Conservation (phyloP, 2,113 vertebrate genomes). For the Hippoglossus stenolepis region DNA sequence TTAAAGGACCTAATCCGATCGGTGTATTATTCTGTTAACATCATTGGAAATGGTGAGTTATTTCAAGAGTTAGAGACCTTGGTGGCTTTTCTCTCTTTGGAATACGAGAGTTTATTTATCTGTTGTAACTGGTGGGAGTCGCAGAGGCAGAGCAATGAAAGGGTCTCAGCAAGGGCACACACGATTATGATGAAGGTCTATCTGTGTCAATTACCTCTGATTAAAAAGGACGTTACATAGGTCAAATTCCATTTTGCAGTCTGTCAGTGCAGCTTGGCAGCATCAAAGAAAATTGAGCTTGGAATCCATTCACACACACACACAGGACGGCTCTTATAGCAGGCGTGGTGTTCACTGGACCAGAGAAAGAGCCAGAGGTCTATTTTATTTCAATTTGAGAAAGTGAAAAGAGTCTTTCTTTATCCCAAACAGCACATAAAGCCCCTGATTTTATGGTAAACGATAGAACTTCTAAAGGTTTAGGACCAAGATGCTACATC, state of each 20-base stretch:
- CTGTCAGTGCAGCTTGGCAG: constrained; percentile 31
- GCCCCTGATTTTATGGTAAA: neutral
- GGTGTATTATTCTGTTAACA: constrained; percentile 1
- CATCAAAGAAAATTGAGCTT: constrained; percentile 43
- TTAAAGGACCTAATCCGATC: neutral
- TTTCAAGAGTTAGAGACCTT: neutral
- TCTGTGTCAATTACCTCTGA: constrained; percentile 66
- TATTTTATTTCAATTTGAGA: neutral
- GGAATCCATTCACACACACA: constrained; percentile 26
- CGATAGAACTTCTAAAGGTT: neutral
- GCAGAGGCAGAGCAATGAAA: constrained; percentile 13
- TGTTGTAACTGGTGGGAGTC: neutral
- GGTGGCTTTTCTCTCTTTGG: no score
- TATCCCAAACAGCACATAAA: constrained; percentile 16
- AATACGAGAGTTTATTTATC: neutral
- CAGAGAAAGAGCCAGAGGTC: neutral
- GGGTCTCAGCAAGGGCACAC: constrained; percentile 45
- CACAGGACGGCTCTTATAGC: neutral
- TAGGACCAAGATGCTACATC: constrained; percentile 4
- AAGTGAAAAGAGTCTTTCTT: neutral
- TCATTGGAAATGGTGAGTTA: neutral
- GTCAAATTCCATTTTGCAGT: constrained; percentile 64
- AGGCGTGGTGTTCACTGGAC: neutral
- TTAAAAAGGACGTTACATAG: constrained; percentile 68
- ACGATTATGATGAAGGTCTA: constrained; percentile 57